phyloP scores from a whole-genome alignment of 2,888 invertebrate genomes.

The Drosophila histrio region DNA sequence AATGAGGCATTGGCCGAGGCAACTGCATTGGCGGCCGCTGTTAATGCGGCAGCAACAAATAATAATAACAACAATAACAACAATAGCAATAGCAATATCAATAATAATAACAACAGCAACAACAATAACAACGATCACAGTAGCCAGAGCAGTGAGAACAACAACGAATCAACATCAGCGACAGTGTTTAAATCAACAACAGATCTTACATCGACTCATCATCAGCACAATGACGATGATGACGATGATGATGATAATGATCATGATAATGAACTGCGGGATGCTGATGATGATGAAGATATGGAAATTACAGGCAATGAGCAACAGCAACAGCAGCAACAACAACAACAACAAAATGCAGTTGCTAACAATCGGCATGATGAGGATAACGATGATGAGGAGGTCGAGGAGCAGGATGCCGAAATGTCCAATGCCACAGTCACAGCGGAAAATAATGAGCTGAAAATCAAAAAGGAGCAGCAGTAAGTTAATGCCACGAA shows the following conservation, averaged over 20 bases:
- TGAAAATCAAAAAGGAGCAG: constrained; percentile 83
- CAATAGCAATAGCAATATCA: constrained; percentile 33
- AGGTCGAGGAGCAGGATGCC: constrained; percentile 46
- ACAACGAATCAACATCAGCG: constrained; percentile 18
- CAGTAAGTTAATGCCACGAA: constrained; percentile 76
- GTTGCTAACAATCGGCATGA: constrained; percentile 35
- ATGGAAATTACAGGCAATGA: constrained; percentile 18
- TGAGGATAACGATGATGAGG: constrained; percentile 45
- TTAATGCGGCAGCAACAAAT: constrained; percentile 45
- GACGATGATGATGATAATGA: constrained; percentile 44
- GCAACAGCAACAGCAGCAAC: constrained; percentile 30
- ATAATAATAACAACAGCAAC: constrained; percentile 36
- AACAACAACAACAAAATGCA: constrained; percentile 31
- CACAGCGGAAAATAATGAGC: constrained; percentile 56
- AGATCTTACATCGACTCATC: constrained; percentile 44
- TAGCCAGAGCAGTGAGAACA: constrained; percentile 56
- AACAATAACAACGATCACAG: constrained; percentile 25
- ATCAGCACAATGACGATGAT: constrained; percentile 38
- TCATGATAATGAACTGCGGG: constrained; percentile 45
- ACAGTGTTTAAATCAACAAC: constrained; percentile 30
- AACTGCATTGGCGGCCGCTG: constrained; percentile 58
- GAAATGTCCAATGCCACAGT: constrained; percentile 41
- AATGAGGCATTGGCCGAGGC: constrained; percentile 77
- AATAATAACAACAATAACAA: constrained; percentile 46
- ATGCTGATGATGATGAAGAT: constrained; percentile 47